Conservation (phyloP, 2,797 vertebrate genomes). For the Salmo trutta region DNA sequence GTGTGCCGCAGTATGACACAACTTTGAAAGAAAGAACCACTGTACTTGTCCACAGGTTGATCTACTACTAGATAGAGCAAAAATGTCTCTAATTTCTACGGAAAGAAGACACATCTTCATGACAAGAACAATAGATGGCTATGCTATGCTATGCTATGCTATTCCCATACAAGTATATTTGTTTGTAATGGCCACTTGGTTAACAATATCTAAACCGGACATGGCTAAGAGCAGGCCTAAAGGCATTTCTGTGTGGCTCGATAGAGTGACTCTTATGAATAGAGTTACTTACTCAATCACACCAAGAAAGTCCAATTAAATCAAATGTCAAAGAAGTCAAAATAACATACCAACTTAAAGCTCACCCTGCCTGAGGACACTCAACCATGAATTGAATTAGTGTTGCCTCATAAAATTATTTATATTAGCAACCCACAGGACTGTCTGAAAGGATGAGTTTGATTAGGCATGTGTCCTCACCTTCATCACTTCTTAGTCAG, state of each 20-base stretch:
- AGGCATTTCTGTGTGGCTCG: conserved; percentile 22
- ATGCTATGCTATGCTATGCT: background rate
- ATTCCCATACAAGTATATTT: background rate
- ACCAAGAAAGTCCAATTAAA: conserved; percentile 14
- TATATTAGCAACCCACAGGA: background rate
- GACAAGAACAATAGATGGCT: no score
- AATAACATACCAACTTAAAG: conserved; percentile 21
- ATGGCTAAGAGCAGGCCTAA: conserved; percentile 22
- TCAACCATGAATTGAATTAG: conserved; percentile 31
- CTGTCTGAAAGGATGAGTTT: conserved; percentile 10
- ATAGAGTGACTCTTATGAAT: conserved; percentile 21
- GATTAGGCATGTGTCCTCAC: background rate
- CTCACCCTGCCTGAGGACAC: conserved; percentile 2
- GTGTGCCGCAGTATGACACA: no score
- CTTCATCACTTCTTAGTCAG: background rate
- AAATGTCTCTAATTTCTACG: no score
- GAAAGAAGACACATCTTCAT: no score
- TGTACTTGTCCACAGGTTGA: no score
- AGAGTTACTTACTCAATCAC: conserved; percentile 20
- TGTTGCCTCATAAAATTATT: conserved; percentile 25
- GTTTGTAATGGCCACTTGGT: conserved; percentile 16
- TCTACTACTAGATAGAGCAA: no score
- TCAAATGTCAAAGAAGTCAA: conserved; percentile 29
- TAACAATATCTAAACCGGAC: background rate
- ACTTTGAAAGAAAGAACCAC: no score